Percentiles rank a stretch among this genome's conserved stretches.
Conservation (phyloP, 2,888 invertebrate species). For the Parochlus steinenii region DNA sequence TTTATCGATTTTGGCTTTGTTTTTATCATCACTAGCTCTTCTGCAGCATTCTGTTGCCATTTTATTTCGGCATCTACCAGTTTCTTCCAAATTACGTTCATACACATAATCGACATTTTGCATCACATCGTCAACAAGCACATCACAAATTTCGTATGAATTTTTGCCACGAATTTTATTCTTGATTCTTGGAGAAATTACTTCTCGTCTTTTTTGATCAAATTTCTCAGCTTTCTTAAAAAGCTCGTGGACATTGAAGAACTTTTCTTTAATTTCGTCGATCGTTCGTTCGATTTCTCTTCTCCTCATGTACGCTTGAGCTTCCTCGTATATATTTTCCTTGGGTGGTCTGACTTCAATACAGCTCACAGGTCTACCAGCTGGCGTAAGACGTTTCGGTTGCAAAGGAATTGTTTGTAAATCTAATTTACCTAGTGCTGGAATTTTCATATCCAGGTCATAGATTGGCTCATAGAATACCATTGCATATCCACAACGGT, state of each 20-base stretch:
- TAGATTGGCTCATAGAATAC: slow-evolving; percentile 12
- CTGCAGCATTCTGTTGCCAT: slow-evolving; percentile 4
- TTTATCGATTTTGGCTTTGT: slow-evolving; percentile 3
- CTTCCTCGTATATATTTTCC: slow-evolving; percentile 5
- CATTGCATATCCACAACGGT: slow-evolving; percentile 10
- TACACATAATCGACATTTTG: slow-evolving; percentile 12
- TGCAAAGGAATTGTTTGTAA: slow-evolving; percentile 11
- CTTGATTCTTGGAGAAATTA: slow-evolving; percentile 5
- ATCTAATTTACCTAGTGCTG: slow-evolving; percentile 6
- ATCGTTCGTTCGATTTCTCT: slow-evolving; percentile 8
- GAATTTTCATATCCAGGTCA: slow-evolving; percentile 9
- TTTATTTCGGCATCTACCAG: slow-evolving; percentile 7
- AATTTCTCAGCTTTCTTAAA: slow-evolving; percentile 11
- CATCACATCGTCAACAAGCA: slow-evolving; percentile 12
- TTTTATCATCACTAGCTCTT: slow-evolving; percentile 7
- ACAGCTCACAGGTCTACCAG: slow-evolving; percentile 5
- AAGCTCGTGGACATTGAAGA: slow-evolving; percentile 5
- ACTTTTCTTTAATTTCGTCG: slow-evolving; percentile 10
- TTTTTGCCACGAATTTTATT: slow-evolving; percentile 8
- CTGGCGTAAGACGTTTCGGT: slow-evolving; percentile 3
- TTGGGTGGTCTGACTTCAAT: neutral
- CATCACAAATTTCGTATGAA: slow-evolving; percentile 9
- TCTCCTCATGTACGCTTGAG: slow-evolving; percentile 8
- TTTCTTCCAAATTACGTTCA: slow-evolving; percentile 9
- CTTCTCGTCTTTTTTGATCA: slow-evolving; percentile 10